phyloP scores from a whole-genome alignment of 2,888 invertebrate genomes.

The Pandemis heparana region DNA sequence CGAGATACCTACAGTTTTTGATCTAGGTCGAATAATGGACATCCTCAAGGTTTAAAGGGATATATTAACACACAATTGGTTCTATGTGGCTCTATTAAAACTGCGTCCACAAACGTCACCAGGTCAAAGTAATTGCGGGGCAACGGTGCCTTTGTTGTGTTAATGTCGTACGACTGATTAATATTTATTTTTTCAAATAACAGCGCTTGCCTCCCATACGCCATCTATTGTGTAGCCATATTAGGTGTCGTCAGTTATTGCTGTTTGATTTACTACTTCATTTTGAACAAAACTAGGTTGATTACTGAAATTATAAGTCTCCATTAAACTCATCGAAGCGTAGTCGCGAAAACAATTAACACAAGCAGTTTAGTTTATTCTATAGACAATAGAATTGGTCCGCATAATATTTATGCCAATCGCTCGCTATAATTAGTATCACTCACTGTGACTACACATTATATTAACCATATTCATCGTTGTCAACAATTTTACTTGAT shows the following conservation, averaged over 20 bases:
- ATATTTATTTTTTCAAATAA: slow-evolving; percentile 6
- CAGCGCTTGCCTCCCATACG: background rate
- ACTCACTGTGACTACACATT: too few relatives aligned
- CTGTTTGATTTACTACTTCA: background rate
- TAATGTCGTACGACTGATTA: slow-evolving; percentile 3
- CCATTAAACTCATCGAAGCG: background rate
- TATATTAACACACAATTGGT: background rate
- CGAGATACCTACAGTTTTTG: too few relatives aligned
- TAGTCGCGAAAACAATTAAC: background rate
- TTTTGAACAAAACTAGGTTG: slow-evolving; percentile 1
- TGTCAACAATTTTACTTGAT: too few relatives aligned
- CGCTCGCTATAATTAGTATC: background rate
- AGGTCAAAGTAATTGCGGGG: background rate
- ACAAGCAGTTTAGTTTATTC: background rate
- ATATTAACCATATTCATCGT: too few relatives aligned
- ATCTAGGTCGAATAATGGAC: background rate
- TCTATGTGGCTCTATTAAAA: background rate
- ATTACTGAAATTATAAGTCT: background rate
- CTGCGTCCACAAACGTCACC: background rate
- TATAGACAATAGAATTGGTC: background rate
- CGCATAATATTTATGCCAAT: background rate
- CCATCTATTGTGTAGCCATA: background rate
- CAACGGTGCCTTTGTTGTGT: slow-evolving; percentile 8
- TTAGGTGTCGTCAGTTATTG: background rate
- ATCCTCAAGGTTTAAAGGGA: background rate